Conservation (phyloP, 2,888 invertebrate species). For the Drosophila leonis region DNA sequence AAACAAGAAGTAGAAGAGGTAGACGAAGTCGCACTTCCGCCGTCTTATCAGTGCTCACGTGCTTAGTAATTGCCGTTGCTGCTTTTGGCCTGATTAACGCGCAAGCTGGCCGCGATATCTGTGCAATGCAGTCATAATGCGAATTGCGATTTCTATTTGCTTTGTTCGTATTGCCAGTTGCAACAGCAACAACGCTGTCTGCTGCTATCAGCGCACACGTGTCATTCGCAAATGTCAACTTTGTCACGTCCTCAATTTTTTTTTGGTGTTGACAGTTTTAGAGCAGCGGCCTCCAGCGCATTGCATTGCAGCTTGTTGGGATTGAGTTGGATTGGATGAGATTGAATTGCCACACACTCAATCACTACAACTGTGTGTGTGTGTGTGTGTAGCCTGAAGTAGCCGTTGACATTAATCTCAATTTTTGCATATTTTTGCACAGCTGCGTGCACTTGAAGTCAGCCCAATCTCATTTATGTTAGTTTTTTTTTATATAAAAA, state of each 20-base stretch:
- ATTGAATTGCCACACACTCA: slow-evolving; percentile 37
- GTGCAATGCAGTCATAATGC: slow-evolving; percentile 34
- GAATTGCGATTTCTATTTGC: slow-evolving; percentile 35
- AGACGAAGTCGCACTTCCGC: slow-evolving; percentile 51
- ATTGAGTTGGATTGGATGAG: slow-evolving; percentile 18
- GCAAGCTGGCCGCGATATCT: slow-evolving; percentile 30
- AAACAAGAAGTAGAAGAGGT: not conserved
- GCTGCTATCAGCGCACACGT: slow-evolving; percentile 64
- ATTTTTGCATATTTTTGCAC: slow-evolving; percentile 71
- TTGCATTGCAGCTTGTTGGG: slow-evolving; percentile 27
- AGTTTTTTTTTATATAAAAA: slow-evolving; percentile 21
- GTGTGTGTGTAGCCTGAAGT: slow-evolving; percentile 12
- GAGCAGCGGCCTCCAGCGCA: slow-evolving; percentile 49
- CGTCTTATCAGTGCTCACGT: slow-evolving; percentile 66
- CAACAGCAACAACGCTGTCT: slow-evolving; percentile 18
- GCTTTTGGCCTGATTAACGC: slow-evolving; percentile 56
- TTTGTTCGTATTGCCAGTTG: slow-evolving; percentile 44
- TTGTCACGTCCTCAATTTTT: slow-evolving; percentile 71
- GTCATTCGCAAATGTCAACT: slow-evolving; percentile 71
- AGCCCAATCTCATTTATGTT: slow-evolving; percentile 23
- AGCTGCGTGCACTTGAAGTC: slow-evolving; percentile 77
- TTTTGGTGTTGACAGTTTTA: slow-evolving; percentile 62
- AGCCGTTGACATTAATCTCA: slow-evolving; percentile 73
- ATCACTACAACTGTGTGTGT: not conserved
- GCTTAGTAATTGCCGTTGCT: slow-evolving; percentile 32